Evolutionary conservation across 2,888 invertebrate genomes (phyloP).

Genomic region (Pinctada fucata): DNA sequence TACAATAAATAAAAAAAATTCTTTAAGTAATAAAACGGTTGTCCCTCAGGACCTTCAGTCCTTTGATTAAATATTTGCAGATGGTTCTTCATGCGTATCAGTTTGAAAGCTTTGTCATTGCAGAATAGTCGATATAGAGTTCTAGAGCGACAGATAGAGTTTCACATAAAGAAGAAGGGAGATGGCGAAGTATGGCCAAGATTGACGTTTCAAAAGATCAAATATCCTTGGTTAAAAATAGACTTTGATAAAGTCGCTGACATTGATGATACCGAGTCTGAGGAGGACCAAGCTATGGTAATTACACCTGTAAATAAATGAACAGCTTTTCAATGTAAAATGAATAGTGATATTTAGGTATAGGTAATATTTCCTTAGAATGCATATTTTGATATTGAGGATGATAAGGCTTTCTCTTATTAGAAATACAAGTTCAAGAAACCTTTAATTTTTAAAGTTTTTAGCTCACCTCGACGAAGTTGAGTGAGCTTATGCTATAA

Average conservation of each 20-base stretch:
- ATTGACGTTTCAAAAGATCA: slow-evolving; percentile 87
- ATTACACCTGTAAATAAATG: background rate
- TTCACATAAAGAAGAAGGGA: slow-evolving; percentile 84
- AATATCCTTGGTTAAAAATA: slow-evolving; percentile 94
- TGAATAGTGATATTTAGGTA: too few relatives aligned
- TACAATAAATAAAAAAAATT: too few relatives aligned
- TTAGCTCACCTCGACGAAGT: too few relatives aligned
- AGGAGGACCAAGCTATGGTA: slow-evolving; percentile 47
- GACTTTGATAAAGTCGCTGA: slow-evolving; percentile 94
- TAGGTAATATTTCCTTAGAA: too few relatives aligned
- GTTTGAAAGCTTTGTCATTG: slow-evolving; percentile 44
- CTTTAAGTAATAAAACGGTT: too few relatives aligned
- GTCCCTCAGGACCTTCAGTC: too few relatives aligned
- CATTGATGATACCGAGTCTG: slow-evolving; percentile 83
- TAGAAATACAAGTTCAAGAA: too few relatives aligned
- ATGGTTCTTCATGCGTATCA: background rate
- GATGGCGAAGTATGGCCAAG: slow-evolving; percentile 88
- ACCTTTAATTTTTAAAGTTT: too few relatives aligned
- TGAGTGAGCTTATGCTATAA: too few relatives aligned
- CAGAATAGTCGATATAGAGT: slow-evolving; percentile 77
- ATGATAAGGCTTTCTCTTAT: too few relatives aligned
- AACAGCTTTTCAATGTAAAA: too few relatives aligned
- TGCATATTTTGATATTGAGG: too few relatives aligned
- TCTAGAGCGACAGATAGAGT: slow-evolving; percentile 87
- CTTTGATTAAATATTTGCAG: background rate